Conservation (phyloP, 2,888 invertebrate species). For the Spatulosminthurus flaviceps region DNA sequence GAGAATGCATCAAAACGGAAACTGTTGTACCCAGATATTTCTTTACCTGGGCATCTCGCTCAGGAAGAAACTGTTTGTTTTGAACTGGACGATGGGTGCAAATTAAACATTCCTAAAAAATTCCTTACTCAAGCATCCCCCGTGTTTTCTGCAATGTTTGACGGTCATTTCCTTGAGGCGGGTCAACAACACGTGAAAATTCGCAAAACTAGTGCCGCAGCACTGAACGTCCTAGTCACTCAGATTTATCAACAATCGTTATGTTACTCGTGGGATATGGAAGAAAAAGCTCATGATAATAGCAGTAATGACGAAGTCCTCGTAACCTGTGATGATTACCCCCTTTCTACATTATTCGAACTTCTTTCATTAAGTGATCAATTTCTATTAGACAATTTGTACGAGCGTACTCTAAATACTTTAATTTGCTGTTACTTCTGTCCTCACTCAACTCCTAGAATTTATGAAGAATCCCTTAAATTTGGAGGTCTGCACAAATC, state of each 20-base stretch:
- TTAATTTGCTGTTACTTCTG: constrained; percentile 40
- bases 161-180: constrained; percentile 40
- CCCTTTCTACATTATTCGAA: constrained; percentile 32
- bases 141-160: constrained; percentile 37
- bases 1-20: constrained; percentile 27
- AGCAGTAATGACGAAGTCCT: background rate
- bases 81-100: constrained; percentile 31
- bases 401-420: constrained; percentile 38
- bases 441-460: constrained; percentile 34
- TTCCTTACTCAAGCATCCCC: constrained; percentile 34
- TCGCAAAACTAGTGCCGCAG: constrained; percentile 13
- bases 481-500: constrained; percentile 28
- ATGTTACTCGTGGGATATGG: background rate
- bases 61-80: constrained; percentile 28
- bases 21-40: constrained; percentile 21
- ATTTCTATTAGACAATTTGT: constrained; percentile 36
- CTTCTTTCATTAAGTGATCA: constrained; percentile 35
- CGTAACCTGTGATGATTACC: background rate
- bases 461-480: constrained; percentile 37
- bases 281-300: background rate
- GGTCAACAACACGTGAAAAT: constrained; percentile 23
- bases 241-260: constrained; percentile 25
- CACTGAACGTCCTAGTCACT: constrained; percentile 23
- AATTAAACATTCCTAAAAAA: constrained; percentile 30
- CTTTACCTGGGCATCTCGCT: background rate